These are phyloP conservation scores for Steromphala cineraria DNA, from an alignment of 2,888 invertebrate genomes.

Conservation along the genomic window DNA sequence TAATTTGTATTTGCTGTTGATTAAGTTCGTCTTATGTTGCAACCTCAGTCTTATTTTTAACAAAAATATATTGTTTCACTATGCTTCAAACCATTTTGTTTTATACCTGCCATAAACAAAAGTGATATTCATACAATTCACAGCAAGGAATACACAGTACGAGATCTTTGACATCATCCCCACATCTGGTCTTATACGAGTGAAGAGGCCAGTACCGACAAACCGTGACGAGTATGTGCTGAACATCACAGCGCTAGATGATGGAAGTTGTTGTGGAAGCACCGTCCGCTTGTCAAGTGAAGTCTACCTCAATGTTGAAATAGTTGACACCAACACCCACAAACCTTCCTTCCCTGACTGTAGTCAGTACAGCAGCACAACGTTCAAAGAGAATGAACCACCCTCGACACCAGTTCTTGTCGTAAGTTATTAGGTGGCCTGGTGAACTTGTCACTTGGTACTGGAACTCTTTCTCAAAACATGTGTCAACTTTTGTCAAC, in stretches of 20 bases:
- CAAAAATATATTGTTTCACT: too few species aligned
- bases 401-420: slow-evolving; percentile 52
- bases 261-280: slow-evolving; percentile 96
- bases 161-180: slow-evolving; percentile 71
- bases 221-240: slow-evolving; percentile 84
- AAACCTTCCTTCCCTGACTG: slow-evolving; percentile 97
- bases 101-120: background rate
- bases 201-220: slow-evolving; percentile 61
- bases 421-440: too few species aligned
- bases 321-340: slow-evolving; percentile 97
- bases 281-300: slow-evolving; percentile 91
- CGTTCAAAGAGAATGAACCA: slow-evolving; percentile 54
- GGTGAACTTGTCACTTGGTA: too few species aligned
- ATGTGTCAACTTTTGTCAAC: too few species aligned
- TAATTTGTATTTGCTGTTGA: too few species aligned
- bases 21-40: too few species aligned
- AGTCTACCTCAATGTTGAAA: slow-evolving; percentile 95
- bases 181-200: slow-evolving; percentile 71
- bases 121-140: background rate
- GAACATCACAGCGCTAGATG: slow-evolving; percentile 97
- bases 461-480: too few species aligned
- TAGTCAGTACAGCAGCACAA: slow-evolving; percentile 85
- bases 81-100: too few species aligned
- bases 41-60: too few species aligned
- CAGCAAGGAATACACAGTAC: slow-evolving; percentile 40